These are phyloP conservation scores for Aptenodytes patagonicus DNA, from an alignment of 2,113 vertebrate genomes.

Conservation along the genomic window DNA sequence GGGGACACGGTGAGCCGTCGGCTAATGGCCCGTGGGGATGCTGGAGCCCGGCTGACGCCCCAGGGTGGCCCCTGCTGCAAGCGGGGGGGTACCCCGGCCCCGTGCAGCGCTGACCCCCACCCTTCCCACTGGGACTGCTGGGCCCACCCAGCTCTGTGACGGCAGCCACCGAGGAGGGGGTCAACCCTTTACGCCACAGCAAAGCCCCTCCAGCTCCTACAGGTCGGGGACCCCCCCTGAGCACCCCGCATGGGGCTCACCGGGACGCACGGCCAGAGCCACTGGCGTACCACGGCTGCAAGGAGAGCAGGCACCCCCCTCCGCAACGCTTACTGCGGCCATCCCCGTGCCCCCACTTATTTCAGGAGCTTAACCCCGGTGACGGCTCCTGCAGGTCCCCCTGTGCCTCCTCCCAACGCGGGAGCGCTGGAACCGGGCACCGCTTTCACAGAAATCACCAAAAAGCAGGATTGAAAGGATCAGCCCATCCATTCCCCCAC, in stretches of 20 bases:
- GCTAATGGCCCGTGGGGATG: not conserved
- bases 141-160: not conserved
- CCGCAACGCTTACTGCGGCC: rapidly evolving
- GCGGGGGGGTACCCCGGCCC: not conserved
- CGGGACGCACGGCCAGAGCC: not conserved
- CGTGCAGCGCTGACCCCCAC: not conserved
- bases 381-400: not conserved
- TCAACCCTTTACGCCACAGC: not conserved
- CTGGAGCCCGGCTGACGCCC: not conserved
- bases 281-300: not conserved
- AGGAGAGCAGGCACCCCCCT: not conserved
- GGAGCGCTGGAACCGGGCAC: rapidly evolving
- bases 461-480: not conserved
- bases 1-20: not conserved
- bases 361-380: not conserved
- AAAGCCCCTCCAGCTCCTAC: not conserved
- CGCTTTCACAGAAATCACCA: not conserved
- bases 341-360: rapidly evolving
- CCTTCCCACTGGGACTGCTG: not conserved
- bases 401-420: rapidly evolving
- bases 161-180: rapidly evolving
- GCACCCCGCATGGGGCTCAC: not conserved
- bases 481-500: not conserved
- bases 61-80: not conserved
- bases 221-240: not conserved